Conservation (phyloP, 2,113 vertebrate genomes). For the Vidua macroura region DNA sequence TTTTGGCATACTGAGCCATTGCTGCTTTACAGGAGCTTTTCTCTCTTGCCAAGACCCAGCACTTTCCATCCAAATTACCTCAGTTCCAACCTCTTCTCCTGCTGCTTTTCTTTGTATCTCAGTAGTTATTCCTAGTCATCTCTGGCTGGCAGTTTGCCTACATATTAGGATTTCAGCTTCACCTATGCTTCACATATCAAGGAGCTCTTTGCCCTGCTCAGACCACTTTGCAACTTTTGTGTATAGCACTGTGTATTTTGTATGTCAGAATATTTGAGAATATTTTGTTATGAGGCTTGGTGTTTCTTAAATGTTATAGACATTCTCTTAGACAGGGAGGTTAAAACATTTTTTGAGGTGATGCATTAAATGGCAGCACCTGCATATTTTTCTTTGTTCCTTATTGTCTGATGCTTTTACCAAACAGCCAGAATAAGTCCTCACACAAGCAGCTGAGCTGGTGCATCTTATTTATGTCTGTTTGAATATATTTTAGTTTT, state of each 20-base stretch:
- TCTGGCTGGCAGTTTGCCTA: background rate
- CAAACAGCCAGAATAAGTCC: background rate
- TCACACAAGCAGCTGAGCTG: background rate
- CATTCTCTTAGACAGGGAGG: background rate
- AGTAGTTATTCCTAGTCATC: background rate
- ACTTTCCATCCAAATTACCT: background rate
- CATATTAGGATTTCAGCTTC: background rate
- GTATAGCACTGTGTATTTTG: background rate
- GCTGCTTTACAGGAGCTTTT: background rate
- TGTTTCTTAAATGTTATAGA: background rate
- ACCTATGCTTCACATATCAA: background rate
- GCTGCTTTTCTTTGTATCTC: background rate
- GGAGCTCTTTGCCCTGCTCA: background rate
- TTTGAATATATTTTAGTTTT: background rate
- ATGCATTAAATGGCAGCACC: background rate
- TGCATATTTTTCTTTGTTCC: background rate
- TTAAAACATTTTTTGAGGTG: background rate
- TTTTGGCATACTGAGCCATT: background rate
- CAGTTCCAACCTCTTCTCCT: background rate
- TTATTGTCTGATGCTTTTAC: background rate
- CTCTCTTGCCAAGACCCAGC: background rate
- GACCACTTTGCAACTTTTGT: background rate
- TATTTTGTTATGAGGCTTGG: background rate
- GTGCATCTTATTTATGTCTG: background rate
- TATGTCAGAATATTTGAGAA: background rate